Conservation (phyloP, 2,797 vertebrate genomes). For the Dendrocincla fuliginosa region DNA sequence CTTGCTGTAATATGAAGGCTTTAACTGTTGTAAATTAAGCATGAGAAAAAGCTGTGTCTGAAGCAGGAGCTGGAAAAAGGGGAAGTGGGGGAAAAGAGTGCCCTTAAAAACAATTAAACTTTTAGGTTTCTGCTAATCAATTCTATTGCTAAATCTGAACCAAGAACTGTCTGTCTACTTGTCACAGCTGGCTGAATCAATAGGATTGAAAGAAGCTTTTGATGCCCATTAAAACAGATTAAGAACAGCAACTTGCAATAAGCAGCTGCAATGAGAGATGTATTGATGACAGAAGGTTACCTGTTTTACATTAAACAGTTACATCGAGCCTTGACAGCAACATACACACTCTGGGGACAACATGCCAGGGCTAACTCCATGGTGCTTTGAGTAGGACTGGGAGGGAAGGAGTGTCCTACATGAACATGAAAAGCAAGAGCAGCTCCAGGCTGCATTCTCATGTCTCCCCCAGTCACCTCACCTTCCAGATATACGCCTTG, state of each 20-base stretch:
- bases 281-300: constrained; percentile 18
- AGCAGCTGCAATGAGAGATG: not conserved
- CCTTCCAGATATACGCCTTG: constrained; percentile 93
- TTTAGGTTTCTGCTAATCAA: not conserved
- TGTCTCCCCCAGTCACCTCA: constrained; percentile 32
- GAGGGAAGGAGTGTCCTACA: not conserved
- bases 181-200: constrained; percentile 24
- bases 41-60: not conserved
- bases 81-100: not conserved
- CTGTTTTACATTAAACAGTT: constrained; percentile 32
- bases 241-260: constrained; percentile 35
- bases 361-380: not conserved
- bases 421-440: not conserved
- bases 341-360: not conserved
- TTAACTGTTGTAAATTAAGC: constrained; percentile 33
- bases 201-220: constrained; percentile 10
- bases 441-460: not conserved
- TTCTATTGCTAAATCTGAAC: constrained; percentile 12
- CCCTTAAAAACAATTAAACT: not conserved
- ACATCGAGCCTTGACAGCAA: not conserved
- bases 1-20: not conserved
- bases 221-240: constrained; percentile 61
- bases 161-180: not conserved
- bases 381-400: not conserved
- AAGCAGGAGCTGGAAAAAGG: not conserved